Percentiles rank a stretch among this genome's conserved stretches.
Evolutionary conservation across 2,113 vertebrate species (phyloP).

Genomic region (Mirza zaza): DNA sequence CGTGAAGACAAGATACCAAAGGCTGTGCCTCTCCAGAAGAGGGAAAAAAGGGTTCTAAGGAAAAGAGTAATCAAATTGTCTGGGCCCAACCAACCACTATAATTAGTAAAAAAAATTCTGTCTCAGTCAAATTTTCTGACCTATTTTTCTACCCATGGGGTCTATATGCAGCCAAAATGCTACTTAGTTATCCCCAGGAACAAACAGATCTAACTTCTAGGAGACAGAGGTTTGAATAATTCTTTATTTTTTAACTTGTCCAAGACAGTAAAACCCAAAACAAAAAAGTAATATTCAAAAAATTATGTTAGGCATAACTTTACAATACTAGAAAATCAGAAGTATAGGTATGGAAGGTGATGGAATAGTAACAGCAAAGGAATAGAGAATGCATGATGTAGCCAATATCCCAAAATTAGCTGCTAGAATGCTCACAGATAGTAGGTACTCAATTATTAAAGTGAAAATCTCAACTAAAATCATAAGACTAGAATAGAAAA

Average conservation of each 20-base stretch:
- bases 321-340: not conserved
- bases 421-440: not conserved
- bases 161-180: not conserved
- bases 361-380: not conserved
- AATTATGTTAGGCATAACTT: not conserved
- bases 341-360: not conserved
- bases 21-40: fast-evolving
- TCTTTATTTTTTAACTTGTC: not conserved
- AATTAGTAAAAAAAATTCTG: not conserved
- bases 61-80: not conserved
- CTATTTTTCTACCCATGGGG: no score
- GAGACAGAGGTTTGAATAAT: not conserved
- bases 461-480: not conserved
- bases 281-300: not conserved
- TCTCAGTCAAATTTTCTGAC: not conserved
- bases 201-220: not conserved
- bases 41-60: not conserved
- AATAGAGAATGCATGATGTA: not conserved
- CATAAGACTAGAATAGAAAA: not conserved
- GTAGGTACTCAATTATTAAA: not conserved
- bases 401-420: not conserved
- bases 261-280: not conserved
- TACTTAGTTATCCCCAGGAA: not conserved
- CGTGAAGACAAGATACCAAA: not conserved
- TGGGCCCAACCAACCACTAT: fast-evolving